These are phyloP conservation scores for Anableps anableps DNA, from an alignment of 2,797 vertebrate genomes.

Conservation along the genomic window DNA sequence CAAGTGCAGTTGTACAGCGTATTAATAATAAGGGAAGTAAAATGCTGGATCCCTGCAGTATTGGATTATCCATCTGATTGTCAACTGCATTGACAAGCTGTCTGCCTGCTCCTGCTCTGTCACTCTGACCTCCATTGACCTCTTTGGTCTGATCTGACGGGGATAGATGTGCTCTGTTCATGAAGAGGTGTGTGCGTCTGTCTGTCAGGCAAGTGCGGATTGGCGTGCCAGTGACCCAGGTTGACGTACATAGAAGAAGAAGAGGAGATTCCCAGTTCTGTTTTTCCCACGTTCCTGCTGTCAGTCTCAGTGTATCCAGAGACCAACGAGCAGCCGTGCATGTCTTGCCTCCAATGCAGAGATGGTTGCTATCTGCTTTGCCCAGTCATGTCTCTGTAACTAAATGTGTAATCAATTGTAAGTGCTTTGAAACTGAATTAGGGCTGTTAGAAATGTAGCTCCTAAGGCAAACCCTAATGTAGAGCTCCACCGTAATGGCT, in stretches of 20 bases:
- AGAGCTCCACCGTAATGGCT: slow-evolving; percentile 13
- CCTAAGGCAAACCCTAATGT: slow-evolving; percentile 9
- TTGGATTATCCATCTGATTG: slow-evolving; percentile 63
- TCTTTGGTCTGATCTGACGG: slow-evolving; percentile 63
- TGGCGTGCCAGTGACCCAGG: slow-evolving; percentile 50
- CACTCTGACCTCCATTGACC: slow-evolving; percentile 65
- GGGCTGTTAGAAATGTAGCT: slow-evolving; percentile 29
- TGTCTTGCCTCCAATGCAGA: slow-evolving; percentile 48
- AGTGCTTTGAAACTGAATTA: slow-evolving; percentile 38
- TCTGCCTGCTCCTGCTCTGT: slow-evolving; percentile 51
- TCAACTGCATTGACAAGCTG: slow-evolving; percentile 71
- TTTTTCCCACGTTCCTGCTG: slow-evolving; percentile 43
- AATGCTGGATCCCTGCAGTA: slow-evolving; percentile 45
- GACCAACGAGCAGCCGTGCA: slow-evolving; percentile 55
- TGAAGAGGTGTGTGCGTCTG: slow-evolving; percentile 56
- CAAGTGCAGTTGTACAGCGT: slow-evolving; percentile 28
- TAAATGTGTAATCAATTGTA: slow-evolving; percentile 47
- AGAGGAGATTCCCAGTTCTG: slow-evolving; percentile 55
- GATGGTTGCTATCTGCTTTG: slow-evolving; percentile 20
- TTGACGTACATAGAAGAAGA: slow-evolving; percentile 56
- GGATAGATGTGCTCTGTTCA: slow-evolving; percentile 50
- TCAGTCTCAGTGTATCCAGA: slow-evolving; percentile 48
- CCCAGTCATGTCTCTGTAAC: slow-evolving; percentile 39
- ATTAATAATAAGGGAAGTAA: slow-evolving; percentile 57
- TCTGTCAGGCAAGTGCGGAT: slow-evolving; percentile 52